These are phyloP conservation scores for Eumeta japonica DNA, from an alignment of 1,140 invertebrate genomes.

Conservation along the genomic window DNA sequence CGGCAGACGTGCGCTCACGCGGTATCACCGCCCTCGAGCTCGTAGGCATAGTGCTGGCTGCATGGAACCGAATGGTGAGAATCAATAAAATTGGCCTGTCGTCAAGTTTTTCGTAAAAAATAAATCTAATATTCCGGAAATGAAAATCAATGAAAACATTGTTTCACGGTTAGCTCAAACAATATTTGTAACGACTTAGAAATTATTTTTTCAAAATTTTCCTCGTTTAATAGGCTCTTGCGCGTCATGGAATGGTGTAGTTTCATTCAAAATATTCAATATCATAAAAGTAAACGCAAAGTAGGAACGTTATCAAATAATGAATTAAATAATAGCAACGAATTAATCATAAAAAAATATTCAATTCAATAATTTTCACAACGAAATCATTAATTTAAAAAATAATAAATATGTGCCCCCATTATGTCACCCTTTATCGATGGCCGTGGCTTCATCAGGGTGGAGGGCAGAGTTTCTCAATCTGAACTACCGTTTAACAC, in stretches of 20 bases:
- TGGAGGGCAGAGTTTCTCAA: slow-evolving; percentile 16
- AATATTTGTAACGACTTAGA: not conserved
- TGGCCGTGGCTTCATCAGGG: slow-evolving; percentile 11
- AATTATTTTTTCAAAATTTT: too few species aligned
- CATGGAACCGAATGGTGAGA: slow-evolving; percentile 10
- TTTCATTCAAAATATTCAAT: not conserved
- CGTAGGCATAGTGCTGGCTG: slow-evolving; percentile 9
- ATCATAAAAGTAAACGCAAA: too few species aligned
- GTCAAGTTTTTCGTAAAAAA: not conserved
- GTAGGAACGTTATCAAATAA: too few species aligned
- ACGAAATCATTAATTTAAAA: slow-evolving; percentile 1
- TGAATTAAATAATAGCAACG: too few species aligned
- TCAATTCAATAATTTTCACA: not conserved
- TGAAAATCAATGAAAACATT: not conserved
- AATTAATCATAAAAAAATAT: too few species aligned
- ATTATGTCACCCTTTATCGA: slow-evolving; percentile 11
- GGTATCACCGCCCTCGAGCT: slow-evolving; percentile 10
- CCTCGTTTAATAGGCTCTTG: too few species aligned
- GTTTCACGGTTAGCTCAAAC: not conserved
- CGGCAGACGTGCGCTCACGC: slow-evolving; percentile 15
- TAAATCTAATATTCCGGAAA: not conserved
- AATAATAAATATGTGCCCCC: not conserved
- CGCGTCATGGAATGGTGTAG: too few species aligned
- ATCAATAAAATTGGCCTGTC: slow-evolving; percentile 1
- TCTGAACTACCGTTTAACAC: slow-evolving; percentile 9